A percentile compares a stretch with the other conserved stretches of the same genome.
Conservation (phyloP, 64 coral and sea anemone species). For the Exaiptasia diaphana region DNA sequence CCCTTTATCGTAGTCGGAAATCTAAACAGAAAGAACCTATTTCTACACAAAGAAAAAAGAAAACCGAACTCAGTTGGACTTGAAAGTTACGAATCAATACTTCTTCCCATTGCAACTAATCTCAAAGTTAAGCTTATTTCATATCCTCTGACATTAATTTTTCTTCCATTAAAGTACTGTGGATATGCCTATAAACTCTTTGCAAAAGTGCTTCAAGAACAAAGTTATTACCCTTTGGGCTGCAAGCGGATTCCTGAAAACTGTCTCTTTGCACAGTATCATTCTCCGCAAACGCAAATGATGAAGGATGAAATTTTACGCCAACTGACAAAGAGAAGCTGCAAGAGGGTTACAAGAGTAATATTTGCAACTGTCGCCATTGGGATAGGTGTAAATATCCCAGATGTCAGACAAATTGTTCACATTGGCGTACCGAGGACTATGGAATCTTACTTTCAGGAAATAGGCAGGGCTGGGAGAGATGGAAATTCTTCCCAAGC, state of each 20-base stretch:
- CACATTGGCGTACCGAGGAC: constrained; percentile 50
- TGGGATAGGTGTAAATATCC: constrained; percentile 55
- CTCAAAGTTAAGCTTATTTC: not conserved
- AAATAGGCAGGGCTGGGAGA: constrained; percentile 44
- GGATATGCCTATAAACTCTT: constrained; percentile 58
- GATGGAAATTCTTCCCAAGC: constrained; percentile 9
- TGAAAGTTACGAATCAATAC: constrained; percentile 2
- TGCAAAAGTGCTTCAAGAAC: not conserved
- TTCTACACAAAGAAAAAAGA: constrained; percentile 9
- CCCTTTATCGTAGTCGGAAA: constrained; percentile 2
- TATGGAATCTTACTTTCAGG: constrained; percentile 29
- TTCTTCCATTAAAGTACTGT: constrained; percentile 46
- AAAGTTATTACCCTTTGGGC: constrained; percentile 25
- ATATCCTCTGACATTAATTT: constrained; percentile 51
- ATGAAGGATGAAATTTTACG: constrained; percentile 52
- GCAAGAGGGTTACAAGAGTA: not conserved
- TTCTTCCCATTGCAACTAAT: constrained; percentile 14
- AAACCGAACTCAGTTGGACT: not conserved
- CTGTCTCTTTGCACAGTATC: constrained; percentile 53
- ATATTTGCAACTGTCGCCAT: constrained; percentile 48
- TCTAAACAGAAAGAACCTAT: constrained; percentile 11
- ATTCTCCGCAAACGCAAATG: constrained; percentile 16
- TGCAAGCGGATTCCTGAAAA: not conserved
- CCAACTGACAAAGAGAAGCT: not conserved
- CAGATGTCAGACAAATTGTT: constrained; percentile 34